Conservation (phyloP, 2,113 vertebrate species). For the Marcusenius ussheri region DNA sequence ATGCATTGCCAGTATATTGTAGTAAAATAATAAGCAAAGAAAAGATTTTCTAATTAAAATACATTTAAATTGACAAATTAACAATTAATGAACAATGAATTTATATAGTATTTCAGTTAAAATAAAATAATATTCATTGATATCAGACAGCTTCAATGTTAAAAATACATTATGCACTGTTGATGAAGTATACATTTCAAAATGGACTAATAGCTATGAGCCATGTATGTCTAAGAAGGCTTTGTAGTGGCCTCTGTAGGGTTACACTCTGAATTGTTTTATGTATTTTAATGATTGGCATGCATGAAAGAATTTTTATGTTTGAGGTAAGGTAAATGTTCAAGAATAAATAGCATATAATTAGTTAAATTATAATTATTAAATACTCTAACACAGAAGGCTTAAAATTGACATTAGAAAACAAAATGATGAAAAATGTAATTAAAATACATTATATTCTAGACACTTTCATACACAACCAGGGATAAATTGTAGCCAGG, state of each 20-base stretch:
- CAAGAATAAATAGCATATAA: background rate
- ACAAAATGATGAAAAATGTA: background rate
- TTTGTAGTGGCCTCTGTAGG: background rate
- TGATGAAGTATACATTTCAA: background rate
- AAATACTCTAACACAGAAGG: background rate
- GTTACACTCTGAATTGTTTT: background rate
- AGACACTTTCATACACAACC: background rate
- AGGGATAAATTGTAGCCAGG: background rate
- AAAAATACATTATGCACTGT: background rate
- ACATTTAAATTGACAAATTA: background rate
- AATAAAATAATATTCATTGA: background rate
- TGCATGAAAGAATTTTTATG: background rate
- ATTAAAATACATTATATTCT: background rate
- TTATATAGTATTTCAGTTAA: background rate
- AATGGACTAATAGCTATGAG: background rate
- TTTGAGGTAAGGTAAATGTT: background rate
- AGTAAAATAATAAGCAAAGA: background rate
- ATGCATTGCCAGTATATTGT: background rate
- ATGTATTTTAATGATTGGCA: background rate
- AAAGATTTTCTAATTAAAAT: background rate
- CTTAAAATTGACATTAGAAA: background rate
- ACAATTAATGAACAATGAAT: background rate
- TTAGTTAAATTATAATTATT: background rate
- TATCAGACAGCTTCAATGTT: background rate
- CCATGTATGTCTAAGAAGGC: background rate